These are phyloP conservation scores for Eudemis profundana DNA, from an alignment of 2,888 invertebrate species.

Conservation along the genomic window DNA sequence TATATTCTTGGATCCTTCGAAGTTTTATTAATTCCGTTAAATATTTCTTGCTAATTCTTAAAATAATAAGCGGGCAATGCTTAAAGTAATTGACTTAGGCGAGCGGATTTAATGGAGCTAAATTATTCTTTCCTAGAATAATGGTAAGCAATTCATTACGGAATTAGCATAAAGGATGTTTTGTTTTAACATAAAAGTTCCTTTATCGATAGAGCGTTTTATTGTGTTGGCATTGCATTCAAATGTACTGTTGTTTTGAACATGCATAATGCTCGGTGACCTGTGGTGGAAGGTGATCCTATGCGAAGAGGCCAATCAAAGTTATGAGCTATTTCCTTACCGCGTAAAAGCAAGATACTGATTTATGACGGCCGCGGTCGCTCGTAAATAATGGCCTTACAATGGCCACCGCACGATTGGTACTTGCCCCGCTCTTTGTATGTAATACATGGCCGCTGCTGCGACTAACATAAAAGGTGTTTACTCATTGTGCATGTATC, in stretches of 20 bases:
- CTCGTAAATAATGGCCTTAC: conserved; percentile 59
- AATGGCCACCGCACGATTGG: conserved; percentile 48
- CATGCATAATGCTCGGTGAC: conserved; percentile 29
- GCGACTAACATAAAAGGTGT: conserved; percentile 36
- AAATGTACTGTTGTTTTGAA: conserved; percentile 17
- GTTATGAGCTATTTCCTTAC: conserved; percentile 67
- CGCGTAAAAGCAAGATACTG: conserved; percentile 62
- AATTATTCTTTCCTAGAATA: conserved; percentile 42
- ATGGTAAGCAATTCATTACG: conserved; percentile 39
- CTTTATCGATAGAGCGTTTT: conserved; percentile 22
- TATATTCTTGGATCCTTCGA: background rate
- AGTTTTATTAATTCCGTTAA: background rate
- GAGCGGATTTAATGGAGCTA: conserved; percentile 28
- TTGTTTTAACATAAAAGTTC: conserved; percentile 42
- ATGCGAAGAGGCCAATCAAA: conserved; percentile 65
- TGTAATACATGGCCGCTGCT: conserved; percentile 28
- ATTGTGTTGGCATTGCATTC: conserved; percentile 26
- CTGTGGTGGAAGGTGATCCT: conserved; percentile 56
- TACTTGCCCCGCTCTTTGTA: conserved; percentile 36
- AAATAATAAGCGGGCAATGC: background rate
- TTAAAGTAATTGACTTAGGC: conserved; percentile 21
- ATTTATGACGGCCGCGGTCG: conserved; percentile 61
- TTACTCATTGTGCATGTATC: conserved; percentile 37
- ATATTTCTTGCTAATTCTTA: conserved; percentile 2
- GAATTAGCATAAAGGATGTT: conserved; percentile 43